A percentile compares a stretch with the other conserved stretches of the same genome.
These are phyloP conservation scores for Dinoponera quadriceps DNA, from an alignment of 1,140 invertebrate genomes.

Conservation along the genomic window DNA sequence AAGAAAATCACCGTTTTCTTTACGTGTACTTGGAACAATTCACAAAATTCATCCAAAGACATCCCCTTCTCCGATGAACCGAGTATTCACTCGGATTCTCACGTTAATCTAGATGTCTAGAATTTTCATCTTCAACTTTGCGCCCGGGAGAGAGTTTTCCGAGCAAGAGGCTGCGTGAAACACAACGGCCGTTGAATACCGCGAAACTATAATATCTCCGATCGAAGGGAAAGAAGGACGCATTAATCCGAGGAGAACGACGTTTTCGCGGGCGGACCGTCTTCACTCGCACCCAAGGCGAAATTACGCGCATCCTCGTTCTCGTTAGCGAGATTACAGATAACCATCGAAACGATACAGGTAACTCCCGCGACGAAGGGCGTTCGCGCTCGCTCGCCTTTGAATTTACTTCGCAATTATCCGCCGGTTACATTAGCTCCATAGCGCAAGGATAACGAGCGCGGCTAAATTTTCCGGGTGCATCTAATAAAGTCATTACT, in stretches of 20 bases:
- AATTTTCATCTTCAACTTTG: background rate
- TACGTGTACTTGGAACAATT: too few species aligned
- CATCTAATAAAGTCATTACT: constrained; percentile 59
- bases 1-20: too few species aligned
- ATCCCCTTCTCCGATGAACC: too few species aligned
- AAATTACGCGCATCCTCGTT: constrained; percentile 52
- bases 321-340: constrained; percentile 50
- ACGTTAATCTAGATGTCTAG: background rate
- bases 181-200: constrained; percentile 48
- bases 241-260: constrained; percentile 69
- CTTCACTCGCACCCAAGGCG: background rate
- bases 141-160: constrained; percentile 4
- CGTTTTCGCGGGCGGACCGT: constrained; percentile 49
- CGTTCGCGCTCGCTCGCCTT: background rate
- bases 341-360: constrained; percentile 17
- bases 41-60: too few species aligned
- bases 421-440: constrained; percentile 51
- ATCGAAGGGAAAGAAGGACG: background rate
- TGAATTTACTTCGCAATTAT: constrained; percentile 59
- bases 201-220: constrained; percentile 39
- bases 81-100: too few species aligned
- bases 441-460: constrained; percentile 28
- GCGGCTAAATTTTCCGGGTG: constrained; percentile 44
- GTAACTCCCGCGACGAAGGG: background rate
- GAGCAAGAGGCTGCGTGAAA: constrained; percentile 15